A percentile compares a stretch with the other conserved stretches of the same genome.
phyloP scores from a whole-genome alignment of 2,797 vertebrate genomes.

The Coendou prehensilis region DNA sequence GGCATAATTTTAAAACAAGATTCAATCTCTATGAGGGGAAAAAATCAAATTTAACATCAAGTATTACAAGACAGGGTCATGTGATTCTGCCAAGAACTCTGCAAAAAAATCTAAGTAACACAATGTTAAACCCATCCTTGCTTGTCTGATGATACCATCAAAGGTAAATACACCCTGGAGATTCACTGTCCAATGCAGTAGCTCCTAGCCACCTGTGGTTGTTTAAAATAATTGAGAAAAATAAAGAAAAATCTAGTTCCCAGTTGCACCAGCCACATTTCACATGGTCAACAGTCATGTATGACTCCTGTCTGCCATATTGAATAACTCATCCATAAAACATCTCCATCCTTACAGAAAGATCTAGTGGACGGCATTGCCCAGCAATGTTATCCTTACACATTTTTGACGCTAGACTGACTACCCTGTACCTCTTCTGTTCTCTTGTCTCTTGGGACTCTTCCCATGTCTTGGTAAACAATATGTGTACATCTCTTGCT shows the following conservation, averaged over 20 bases:
- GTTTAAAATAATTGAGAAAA: not conserved
- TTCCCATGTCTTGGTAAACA: conserved; percentile 62
- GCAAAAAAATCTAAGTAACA: not conserved
- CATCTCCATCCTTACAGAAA: not conserved
- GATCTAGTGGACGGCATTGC: not conserved
- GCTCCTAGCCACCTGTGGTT: not conserved
- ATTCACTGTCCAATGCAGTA: too few relatives aligned
- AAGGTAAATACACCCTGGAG: not conserved
- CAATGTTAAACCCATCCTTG: not conserved
- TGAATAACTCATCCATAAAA: not conserved
- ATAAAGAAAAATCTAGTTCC: not conserved
- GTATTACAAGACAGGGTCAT: too few relatives aligned
- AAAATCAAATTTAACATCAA: not conserved
- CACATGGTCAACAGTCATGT: not conserved
- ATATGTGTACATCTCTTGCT: conserved; percentile 37
- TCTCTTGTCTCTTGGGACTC: not conserved
- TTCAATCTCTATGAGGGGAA: not conserved
- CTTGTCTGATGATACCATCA: not conserved
- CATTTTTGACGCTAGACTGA: not conserved
- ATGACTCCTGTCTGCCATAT: not conserved
- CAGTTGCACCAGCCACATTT: not conserved
- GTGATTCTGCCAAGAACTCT: not conserved
- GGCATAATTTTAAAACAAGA: not conserved
- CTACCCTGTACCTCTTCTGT: not conserved
- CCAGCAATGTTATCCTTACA: not conserved